A percentile compares a stretch with the other conserved stretches of the same genome.
Conservation (phyloP, 2,113 vertebrate species). For the Festucalex cinctus region DNA sequence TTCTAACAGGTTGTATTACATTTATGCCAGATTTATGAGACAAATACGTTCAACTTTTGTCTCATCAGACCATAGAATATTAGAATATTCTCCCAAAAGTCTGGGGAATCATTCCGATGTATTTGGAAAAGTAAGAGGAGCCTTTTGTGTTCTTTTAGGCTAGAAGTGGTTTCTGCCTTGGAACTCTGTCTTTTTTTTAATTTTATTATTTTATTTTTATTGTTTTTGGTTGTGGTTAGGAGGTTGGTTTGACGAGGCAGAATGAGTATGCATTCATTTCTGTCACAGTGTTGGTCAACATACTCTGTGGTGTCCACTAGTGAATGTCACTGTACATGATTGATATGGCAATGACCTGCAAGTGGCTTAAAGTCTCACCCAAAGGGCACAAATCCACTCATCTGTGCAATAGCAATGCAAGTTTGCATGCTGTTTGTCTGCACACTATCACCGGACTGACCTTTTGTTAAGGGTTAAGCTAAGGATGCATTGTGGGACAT, state of each 20-base stretch:
- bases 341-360: conserved; percentile 71
- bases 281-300: conserved; percentile 67
- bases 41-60: too few relatives aligned
- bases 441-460: not conserved
- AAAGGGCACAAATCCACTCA: conserved; percentile 45
- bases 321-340: conserved; percentile 59
- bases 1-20: too few relatives aligned
- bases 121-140: too few relatives aligned
- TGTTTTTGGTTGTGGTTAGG: too few relatives aligned
- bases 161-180: too few relatives aligned
- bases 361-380: conserved; percentile 53
- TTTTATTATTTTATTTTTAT: too few relatives aligned
- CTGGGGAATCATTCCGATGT: too few relatives aligned
- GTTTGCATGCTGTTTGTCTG: conserved; percentile 11
- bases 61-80: too few relatives aligned
- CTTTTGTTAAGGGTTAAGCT: not conserved
- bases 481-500: not conserved
- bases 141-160: too few relatives aligned
- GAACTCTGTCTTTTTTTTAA: too few relatives aligned
- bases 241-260: conserved; percentile 24
- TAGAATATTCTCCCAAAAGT: too few relatives aligned
- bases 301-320: conserved; percentile 54
- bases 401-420: conserved; percentile 32
- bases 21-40: too few relatives aligned
- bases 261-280: conserved; percentile 57